Evolutionary conservation across 2,797 vertebrate species (phyloP).

Genomic region (Scarus forsteni): DNA sequence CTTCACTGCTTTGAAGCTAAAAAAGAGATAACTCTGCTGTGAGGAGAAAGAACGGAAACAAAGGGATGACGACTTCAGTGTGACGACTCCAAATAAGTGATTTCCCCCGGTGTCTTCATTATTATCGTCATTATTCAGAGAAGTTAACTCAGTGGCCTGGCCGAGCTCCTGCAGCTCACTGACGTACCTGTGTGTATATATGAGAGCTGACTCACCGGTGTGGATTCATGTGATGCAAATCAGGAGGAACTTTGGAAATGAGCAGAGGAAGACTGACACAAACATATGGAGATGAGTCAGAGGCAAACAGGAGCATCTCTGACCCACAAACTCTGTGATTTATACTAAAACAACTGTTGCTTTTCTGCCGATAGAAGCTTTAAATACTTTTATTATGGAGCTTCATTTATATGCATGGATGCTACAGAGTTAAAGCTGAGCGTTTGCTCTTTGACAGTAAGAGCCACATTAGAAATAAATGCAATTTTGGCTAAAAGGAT

Average conservation of each 20-base stretch:
- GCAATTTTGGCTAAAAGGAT: no score
- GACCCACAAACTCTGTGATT: neutral
- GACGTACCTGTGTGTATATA: conserved; percentile 11
- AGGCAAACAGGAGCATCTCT: neutral
- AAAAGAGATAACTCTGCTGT: neutral
- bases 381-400: neutral
- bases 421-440: no score
- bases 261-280: neutral
- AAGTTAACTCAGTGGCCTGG: conserved; percentile 24
- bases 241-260: conserved; percentile 12
- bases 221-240: conserved; percentile 45
- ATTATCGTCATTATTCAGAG: conserved; percentile 54
- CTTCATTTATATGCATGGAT: no score
- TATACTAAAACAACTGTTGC: neutral
- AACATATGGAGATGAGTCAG: conserved; percentile 13
- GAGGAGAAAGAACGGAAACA: neutral
- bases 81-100: conserved; percentile 25
- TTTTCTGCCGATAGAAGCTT: neutral
- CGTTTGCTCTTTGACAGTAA: no score
- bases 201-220: conserved; percentile 36
- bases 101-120: conserved; percentile 48
- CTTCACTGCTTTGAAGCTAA: neutral
- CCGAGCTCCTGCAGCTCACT: conserved; percentile 8
- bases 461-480: no score
- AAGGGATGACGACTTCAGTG: neutral